Evolutionary conservation across 2,888 invertebrate genomes (phyloP).

Genomic region (Didymodactylos carnosus): DNA sequence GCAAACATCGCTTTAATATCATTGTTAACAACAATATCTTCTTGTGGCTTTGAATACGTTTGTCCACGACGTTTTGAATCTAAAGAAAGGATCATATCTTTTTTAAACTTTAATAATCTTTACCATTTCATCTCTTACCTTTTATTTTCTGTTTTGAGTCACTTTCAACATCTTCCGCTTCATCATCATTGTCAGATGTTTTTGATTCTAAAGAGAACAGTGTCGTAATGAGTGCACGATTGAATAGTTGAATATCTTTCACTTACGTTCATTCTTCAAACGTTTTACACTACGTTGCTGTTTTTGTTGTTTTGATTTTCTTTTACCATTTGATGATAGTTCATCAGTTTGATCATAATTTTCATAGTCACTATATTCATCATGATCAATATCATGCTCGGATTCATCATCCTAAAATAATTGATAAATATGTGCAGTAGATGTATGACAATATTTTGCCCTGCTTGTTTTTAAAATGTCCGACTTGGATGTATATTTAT

Average conservation of each 20-base stretch:
- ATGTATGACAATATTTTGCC: neutral
- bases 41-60: neutral
- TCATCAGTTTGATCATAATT: neutral
- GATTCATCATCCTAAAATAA: slow-evolving; percentile 3
- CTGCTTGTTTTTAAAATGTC: slow-evolving; percentile 12
- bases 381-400: slow-evolving; percentile 3
- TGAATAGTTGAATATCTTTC: no score
- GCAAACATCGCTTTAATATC: slow-evolving; percentile 11
- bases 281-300: no score
- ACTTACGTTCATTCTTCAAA: no score
- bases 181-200: neutral
- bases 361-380: slow-evolving; percentile 6
- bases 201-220: neutral
- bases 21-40: neutral
- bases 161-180: neutral
- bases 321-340: neutral
- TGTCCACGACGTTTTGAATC: neutral
- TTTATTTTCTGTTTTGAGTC: neutral
- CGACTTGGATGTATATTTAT: no score
- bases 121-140: neutral
- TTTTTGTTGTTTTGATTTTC: no score
- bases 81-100: neutral
- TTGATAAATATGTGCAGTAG: neutral
- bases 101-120: neutral
- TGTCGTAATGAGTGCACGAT: no score